Base-by-base conservation (phyloP, 2,113 vertebrate species). In the Alethe castanea region DNA sequence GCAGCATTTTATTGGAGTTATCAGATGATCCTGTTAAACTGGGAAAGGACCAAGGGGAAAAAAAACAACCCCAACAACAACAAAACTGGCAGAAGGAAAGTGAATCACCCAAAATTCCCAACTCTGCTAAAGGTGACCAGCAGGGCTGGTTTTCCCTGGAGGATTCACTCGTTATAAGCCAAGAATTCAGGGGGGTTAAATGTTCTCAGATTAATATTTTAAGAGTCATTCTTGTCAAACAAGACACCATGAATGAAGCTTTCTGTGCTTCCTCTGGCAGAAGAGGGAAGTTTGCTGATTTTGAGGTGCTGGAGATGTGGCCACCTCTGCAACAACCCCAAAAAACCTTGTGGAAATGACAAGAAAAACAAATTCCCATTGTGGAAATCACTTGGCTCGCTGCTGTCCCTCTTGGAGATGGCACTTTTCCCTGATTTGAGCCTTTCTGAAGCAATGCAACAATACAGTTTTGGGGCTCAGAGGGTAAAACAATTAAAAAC, bases 71-170 rank as follows among this genome's bases (percentile, higher is more conserved):
- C 5, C 7, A 53, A 38, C 48, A 12, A 25, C 42, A 61, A 42
- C 33, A 57, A 4, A 36, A 42, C 44, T 47, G 87, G 71, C 71
- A 52, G 25, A 70, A 81, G 82, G 88, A 86, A 95, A 93, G 2
- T 0, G 74, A 90, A 87, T 62, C 69, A 62, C 28, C 79, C 73
- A 1, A 81, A 77, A 80, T 42, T 60, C 85, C 90, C 93, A 94
- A 60, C 74, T 73, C 90, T 88, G 96, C 40, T 45, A 90, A 95
- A 94, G 89, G 87, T 65, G 94, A 94, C 54, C 17, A 28, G 92
- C 65, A 66, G 86, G 8, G 79, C 88, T 64, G 65, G 8, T 28
- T 52, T 15, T 47, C 94, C 94, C 92, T 24, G 5, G 29, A 80
- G 87, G 76, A 40, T 53, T 80, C 50, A 22, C 64, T 94, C 1